A percentile compares a stretch with the other conserved stretches of the same genome.
These are phyloP conservation scores for Nudaria mundana DNA, from an alignment of 2,888 invertebrate genomes.

Conservation along the genomic window DNA sequence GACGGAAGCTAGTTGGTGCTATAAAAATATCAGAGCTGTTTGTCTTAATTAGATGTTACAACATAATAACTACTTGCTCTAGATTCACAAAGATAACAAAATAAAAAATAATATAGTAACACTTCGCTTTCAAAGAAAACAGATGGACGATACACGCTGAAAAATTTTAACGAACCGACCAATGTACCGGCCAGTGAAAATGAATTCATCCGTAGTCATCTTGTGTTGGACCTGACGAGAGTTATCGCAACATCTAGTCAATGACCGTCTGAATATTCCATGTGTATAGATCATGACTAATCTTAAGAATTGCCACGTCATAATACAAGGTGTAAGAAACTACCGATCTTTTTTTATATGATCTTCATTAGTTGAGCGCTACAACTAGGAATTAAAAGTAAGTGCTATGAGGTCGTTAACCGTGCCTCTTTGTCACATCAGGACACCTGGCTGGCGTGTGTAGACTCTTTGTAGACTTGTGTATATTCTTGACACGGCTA, in stretches of 20 bases:
- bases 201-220: conserved; percentile 37
- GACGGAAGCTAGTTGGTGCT: too few relatives aligned
- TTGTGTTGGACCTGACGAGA: conserved; percentile 27
- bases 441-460: too few relatives aligned
- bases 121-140: conserved; percentile 16
- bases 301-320: conserved; percentile 8
- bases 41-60: not conserved
- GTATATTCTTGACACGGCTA: too few relatives aligned
- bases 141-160: conserved; percentile 18
- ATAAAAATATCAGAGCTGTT: too few relatives aligned
- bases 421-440: not conserved
- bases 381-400: not conserved
- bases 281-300: conserved; percentile 20
- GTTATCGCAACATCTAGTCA: conserved; percentile 46
- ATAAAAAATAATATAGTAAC: conserved; percentile 11
- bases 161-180: conserved; percentile 46
- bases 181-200: conserved; percentile 35
- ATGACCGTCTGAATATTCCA: conserved; percentile 27
- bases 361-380: conserved; percentile 2
- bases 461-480: too few relatives aligned
- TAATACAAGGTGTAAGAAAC: conserved; percentile 6
- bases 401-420: conserved; percentile 2
- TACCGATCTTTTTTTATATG: not conserved
- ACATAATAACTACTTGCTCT: conserved; percentile 9
- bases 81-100: conserved; percentile 5